Conservation (phyloP, 2,797 vertebrate genomes). For the Rhynchotus rufescens region DNA sequence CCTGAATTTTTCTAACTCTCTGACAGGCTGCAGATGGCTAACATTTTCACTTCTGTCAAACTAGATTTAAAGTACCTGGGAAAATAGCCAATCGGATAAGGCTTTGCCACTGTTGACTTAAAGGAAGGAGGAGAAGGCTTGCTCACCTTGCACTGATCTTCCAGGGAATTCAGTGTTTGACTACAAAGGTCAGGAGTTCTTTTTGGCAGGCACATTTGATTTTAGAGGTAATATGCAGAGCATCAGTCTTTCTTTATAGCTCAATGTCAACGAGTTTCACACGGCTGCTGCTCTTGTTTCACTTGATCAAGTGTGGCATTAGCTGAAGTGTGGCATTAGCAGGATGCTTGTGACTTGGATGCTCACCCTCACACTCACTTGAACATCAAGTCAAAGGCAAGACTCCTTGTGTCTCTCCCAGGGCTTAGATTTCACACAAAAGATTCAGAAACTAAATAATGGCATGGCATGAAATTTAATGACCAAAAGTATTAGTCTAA, state of each 20-base stretch:
- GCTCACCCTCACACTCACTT: background rate
- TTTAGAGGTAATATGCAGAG: slow-evolving; percentile 25
- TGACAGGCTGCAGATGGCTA: slow-evolving; percentile 1
- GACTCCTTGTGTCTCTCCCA: background rate
- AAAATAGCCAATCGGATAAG: slow-evolving; percentile 52
- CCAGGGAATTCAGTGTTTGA: slow-evolving; percentile 12
- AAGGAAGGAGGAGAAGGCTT: background rate
- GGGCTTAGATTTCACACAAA: background rate
- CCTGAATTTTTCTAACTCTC: background rate
- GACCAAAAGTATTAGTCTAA: background rate
- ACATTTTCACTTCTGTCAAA: slow-evolving; percentile 46
- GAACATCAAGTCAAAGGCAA: background rate
- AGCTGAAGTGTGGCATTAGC: background rate
- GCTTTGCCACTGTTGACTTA: slow-evolving; percentile 39
- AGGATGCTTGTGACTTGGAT: background rate
- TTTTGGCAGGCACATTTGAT: slow-evolving; percentile 13
- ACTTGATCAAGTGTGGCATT: background rate
- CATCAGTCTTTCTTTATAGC: background rate
- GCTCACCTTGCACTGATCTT: background rate
- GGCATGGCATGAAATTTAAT: background rate
- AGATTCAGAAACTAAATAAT: background rate
- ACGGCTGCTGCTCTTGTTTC: background rate
- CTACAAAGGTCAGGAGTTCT: slow-evolving; percentile 17
- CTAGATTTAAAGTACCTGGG: slow-evolving; percentile 30
- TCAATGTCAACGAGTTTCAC: background rate